Evolutionary conservation across 2,888 invertebrate species (phyloP).

Genomic region (Mesoligia furuncula): DNA sequence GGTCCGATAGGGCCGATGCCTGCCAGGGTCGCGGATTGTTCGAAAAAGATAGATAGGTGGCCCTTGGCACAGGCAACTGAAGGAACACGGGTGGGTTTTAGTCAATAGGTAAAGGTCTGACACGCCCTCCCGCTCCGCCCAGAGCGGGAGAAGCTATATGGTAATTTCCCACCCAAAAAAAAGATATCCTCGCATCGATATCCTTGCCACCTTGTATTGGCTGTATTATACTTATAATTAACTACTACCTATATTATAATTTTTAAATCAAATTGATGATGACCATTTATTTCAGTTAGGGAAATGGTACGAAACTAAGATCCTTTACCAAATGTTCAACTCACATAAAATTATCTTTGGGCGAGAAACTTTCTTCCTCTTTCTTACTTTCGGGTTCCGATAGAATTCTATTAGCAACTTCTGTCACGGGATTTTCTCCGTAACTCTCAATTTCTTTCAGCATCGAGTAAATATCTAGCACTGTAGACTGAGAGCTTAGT

Average conservation of each 20-base stretch:
- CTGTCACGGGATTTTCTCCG: constrained; percentile 83
- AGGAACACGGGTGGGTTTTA: too few relatives aligned
- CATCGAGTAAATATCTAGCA: constrained; percentile 88
- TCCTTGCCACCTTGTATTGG: too few relatives aligned
- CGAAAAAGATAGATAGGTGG: too few relatives aligned
- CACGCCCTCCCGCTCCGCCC: too few relatives aligned
- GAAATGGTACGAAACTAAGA: constrained; percentile 4
- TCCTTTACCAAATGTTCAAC: constrained; percentile 64
- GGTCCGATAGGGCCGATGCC: too few relatives aligned
- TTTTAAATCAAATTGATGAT: neutral
- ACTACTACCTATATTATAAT: neutral
- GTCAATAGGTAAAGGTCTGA: too few relatives aligned
- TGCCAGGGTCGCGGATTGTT: too few relatives aligned
- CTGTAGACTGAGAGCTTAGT: constrained; percentile 81
- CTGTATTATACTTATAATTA: neutral
- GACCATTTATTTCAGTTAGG: neutral
- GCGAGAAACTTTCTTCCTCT: constrained; percentile 73
- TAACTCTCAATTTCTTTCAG: constrained; percentile 88
- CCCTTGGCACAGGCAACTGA: too few relatives aligned
- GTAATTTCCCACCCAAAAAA: too few relatives aligned
- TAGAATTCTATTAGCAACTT: constrained; percentile 68
- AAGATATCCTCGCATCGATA: too few relatives aligned
- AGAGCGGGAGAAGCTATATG: too few relatives aligned
- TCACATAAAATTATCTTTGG: constrained; percentile 87
- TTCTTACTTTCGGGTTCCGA: constrained; percentile 71